Base-by-base conservation (phyloP, 2,888 invertebrate genomes). In the Drosophila niveifrons region DNA sequence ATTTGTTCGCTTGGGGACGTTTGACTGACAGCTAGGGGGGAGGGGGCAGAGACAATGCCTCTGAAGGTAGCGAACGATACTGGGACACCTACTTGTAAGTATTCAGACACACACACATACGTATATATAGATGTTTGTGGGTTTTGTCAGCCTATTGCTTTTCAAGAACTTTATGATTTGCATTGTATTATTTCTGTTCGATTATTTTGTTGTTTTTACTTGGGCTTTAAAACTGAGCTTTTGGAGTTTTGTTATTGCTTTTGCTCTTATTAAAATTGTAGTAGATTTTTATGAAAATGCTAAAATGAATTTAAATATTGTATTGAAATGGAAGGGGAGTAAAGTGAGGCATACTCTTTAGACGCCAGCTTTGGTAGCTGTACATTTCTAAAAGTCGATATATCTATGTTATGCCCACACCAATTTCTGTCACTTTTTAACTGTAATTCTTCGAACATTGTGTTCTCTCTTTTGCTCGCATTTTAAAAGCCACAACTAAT, bases 21-120 rank as follows among this genome's bases (percentile, higher is more conserved):
- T 73, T 82, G 79, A 88, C 67, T 82, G 88, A 84, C 82, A 79
- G 85, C 70, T 67, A 61, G 65, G 67, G 69, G 65, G 67, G 69
- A 17, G 55, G 74, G 44, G 34, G 15, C 13, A 28, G 17, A 43
- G 15, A 17, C 29, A 55, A 41, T 65, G 55, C 51, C 58, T 65
- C 59, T 63, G 52, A 62, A 69, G 62, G 62, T 76, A 57, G 59
- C 61, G 11, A 13, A 17, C 58, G 15, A 34, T 68, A 58, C 53
- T 52, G 43, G 36, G 65, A 63, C 69, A 61, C 64, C 67, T 73
- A 73, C 74, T 78, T 55, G 50, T 29, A 55, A 31, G 57, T 61
- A 64, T 47, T 52, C 36, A 57, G n/a, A 52, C 9, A 18, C 1
- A 28, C 13, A 31, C 43, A 29, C n/a, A 31, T n/a, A 11, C 36